phyloP scores from a whole-genome alignment of 2,113 vertebrate species.

The Melanerpes aurifrons region DNA sequence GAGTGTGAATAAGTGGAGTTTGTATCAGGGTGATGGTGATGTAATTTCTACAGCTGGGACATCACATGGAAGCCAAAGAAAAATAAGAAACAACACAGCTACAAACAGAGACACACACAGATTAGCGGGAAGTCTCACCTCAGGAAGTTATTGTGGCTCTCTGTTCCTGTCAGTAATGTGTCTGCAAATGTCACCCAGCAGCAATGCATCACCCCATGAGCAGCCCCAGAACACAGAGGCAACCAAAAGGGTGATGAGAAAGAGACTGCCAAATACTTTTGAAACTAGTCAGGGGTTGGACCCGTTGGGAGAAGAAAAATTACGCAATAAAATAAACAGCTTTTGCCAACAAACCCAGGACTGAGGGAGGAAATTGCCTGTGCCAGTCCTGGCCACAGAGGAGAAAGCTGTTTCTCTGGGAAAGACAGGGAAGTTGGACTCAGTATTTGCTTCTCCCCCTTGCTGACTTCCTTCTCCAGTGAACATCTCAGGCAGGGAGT shows the following conservation, averaged over 20 bases:
- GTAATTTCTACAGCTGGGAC: slow-evolving; percentile 67
- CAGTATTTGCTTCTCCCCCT: slow-evolving; percentile 1
- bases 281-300: slow-evolving; percentile 60
- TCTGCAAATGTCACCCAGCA: slow-evolving; percentile 58
- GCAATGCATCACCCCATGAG: neutral
- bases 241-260: neutral
- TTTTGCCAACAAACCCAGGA: slow-evolving; percentile 70
- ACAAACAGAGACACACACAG: neutral
- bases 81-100: slow-evolving; percentile 14
- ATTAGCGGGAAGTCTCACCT: slow-evolving; percentile 54
- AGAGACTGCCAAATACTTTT: slow-evolving; percentile 51
- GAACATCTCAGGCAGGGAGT: neutral
- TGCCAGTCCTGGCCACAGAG: slow-evolving; percentile 72
- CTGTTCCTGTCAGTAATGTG: slow-evolving; percentile 55
- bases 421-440: slow-evolving; percentile 13
- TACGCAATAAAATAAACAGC: slow-evolving; percentile 54
- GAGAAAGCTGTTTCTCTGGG: slow-evolving; percentile 65
- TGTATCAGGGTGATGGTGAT: slow-evolving; percentile 26
- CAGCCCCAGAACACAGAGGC: slow-evolving; percentile 35
- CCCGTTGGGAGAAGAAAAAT: slow-evolving; percentile 32
- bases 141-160: slow-evolving; percentile 57
- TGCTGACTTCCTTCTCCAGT: neutral
- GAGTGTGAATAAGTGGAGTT: slow-evolving; percentile 27
- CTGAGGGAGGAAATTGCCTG: slow-evolving; percentile 68
- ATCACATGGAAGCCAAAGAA: slow-evolving; percentile 26